Conservation (phyloP, 2,888 invertebrate genomes). For the Diaprepes abbreviatus region DNA sequence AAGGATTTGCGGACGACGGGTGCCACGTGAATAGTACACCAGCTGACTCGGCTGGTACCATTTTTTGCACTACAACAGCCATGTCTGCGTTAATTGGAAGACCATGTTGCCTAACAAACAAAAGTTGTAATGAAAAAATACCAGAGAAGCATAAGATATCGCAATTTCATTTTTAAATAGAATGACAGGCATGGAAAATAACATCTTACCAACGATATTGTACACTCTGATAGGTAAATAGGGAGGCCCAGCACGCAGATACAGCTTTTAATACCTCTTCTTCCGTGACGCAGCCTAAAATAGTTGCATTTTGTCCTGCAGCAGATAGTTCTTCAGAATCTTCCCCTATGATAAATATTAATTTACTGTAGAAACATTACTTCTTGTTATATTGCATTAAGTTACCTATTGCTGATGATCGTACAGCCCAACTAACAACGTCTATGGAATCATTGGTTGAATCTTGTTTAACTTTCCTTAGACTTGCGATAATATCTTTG, state of each 20-base stretch:
- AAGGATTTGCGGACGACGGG: slow-evolving; percentile 80
- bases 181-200: too few species aligned
- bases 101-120: slow-evolving; percentile 81
- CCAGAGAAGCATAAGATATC: not conserved
- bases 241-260: slow-evolving; percentile 85
- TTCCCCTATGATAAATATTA: slow-evolving; percentile 70
- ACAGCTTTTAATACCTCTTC: slow-evolving; percentile 73
- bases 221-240: slow-evolving; percentile 82
- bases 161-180: too few species aligned
- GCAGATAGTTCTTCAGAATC: slow-evolving; percentile 85
- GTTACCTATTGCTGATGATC: slow-evolving; percentile 74
- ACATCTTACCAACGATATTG: slow-evolving; percentile 78
- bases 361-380: not conserved
- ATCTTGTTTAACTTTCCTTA: slow-evolving; percentile 43
- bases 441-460: slow-evolving; percentile 55
- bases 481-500: slow-evolving; percentile 55
- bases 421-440: slow-evolving; percentile 72
- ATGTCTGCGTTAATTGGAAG: slow-evolving; percentile 77
- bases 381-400: not conserved
- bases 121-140: not conserved
- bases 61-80: slow-evolving; percentile 85
- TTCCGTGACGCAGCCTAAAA: slow-evolving; percentile 75
- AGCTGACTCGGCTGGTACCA: slow-evolving; percentile 79
- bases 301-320: slow-evolving; percentile 88
- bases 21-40: slow-evolving; percentile 89